Evolutionary conservation across 2,113 vertebrate genomes (phyloP).

Genomic region (Phalacrocorax brasilianus): DNA sequence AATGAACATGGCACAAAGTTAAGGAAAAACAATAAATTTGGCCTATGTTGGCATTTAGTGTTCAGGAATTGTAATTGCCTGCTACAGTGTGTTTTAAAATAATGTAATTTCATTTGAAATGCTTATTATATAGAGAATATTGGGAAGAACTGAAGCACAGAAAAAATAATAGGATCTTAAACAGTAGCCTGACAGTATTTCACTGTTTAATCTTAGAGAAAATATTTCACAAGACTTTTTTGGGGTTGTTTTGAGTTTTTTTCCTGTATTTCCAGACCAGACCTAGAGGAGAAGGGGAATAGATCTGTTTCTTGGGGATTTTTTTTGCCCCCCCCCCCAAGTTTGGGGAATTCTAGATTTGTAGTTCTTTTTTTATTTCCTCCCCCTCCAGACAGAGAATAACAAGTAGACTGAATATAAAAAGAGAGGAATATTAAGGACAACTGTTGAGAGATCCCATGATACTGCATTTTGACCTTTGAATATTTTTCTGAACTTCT

Average conservation of each 20-base stretch:
- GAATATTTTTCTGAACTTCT: background rate
- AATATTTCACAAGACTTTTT: background rate
- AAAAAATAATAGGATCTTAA: conserved; percentile 48
- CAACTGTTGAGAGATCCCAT: background rate
- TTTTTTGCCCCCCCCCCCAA: background rate
- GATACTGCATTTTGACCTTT: background rate
- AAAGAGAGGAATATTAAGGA: background rate
- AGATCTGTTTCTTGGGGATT: background rate
- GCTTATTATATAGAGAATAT: conserved; percentile 41
- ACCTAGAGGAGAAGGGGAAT: background rate
- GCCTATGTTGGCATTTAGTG: conserved; percentile 34
- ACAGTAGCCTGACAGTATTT: conserved; percentile 5
- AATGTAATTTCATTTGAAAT: conserved; percentile 55
- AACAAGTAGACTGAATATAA: background rate
- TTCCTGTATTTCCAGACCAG: background rate
- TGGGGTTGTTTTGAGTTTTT: background rate
- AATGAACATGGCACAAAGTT: conserved; percentile 49
- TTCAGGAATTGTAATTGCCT: conserved; percentile 54
- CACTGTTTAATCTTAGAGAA: background rate
- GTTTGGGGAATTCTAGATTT: background rate
- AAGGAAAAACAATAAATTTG: conserved; percentile 54
- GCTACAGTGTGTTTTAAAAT: conserved; percentile 51
- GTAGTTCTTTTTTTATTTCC: background rate
- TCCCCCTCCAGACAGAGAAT: background rate
- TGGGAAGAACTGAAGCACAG: conserved; percentile 46